These are phyloP conservation scores for Polypterus senegalus DNA, from an alignment of 2,113 vertebrate genomes.

Conservation along the genomic window DNA sequence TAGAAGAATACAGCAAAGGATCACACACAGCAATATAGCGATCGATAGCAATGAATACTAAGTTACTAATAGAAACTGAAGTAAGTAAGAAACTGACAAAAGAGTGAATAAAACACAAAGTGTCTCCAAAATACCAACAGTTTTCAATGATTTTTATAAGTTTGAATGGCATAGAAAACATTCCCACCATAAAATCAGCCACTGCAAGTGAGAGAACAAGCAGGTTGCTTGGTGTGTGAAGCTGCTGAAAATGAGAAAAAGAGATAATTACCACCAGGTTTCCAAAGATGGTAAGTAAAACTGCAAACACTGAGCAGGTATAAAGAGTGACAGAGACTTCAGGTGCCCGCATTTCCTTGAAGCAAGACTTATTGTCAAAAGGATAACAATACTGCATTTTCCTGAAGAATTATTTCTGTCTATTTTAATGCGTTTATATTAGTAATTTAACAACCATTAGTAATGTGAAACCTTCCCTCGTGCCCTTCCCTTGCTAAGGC, in stretches of 20 bases:
- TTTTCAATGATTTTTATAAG: slow-evolving; percentile 2
- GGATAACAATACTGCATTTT: not conserved
- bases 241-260: slow-evolving; percentile 13
- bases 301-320: not conserved
- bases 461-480: no score
- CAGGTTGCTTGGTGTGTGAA: slow-evolving; percentile 14
- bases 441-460: no score
- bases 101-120: slow-evolving; percentile 9
- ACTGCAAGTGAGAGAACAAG: slow-evolving; percentile 11
- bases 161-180: not conserved
- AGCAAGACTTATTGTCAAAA: not conserved
- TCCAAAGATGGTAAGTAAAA: slow-evolving; percentile 7
- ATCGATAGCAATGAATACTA: slow-evolving; percentile 12
- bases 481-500: no score
- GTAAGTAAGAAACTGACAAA: slow-evolving; percentile 1
- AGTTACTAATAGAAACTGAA: slow-evolving; percentile 5
- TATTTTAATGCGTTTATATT: no score
- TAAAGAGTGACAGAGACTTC: not conserved
- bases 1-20: slow-evolving; percentile 6
- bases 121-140: slow-evolving; percentile 12
- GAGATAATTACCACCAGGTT: slow-evolving; percentile 12
- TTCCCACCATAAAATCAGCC: slow-evolving; percentile 10
- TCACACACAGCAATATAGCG: slow-evolving; percentile 13
- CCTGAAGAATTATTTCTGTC: no score
- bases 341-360: not conserved